Conservation (phyloP, 2,888 invertebrate species). For the Therioaphis trifolii region DNA sequence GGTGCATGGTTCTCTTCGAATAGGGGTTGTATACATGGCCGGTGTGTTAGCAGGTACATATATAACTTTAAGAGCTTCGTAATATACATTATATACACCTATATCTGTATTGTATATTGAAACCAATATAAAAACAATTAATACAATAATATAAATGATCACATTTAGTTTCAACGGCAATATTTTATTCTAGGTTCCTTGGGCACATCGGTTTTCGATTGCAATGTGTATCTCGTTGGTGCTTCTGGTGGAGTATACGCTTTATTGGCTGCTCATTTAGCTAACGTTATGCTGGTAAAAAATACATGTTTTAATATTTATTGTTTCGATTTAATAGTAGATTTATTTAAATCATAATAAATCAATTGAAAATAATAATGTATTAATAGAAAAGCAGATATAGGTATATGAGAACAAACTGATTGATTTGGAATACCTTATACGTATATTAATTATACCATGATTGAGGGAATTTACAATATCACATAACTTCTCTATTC, state of each 20-base stretch:
- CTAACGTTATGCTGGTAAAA: slow-evolving; percentile 84
- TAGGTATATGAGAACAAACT: too few relatives aligned
- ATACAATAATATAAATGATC: background rate
- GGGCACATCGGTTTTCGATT: slow-evolving; percentile 93
- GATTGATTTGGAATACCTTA: too few relatives aligned
- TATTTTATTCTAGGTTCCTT: slow-evolving; percentile 71
- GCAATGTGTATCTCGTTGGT: slow-evolving; percentile 93
- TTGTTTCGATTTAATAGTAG: too few relatives aligned
- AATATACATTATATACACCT: background rate
- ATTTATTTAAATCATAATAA: too few relatives aligned
- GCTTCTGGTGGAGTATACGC: slow-evolving; percentile 98
- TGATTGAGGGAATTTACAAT: too few relatives aligned
- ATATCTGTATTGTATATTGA: background rate
- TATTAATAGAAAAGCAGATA: too few relatives aligned
- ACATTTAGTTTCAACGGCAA: background rate
- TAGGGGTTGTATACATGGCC: slow-evolving; percentile 89
- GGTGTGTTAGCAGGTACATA: slow-evolving; percentile 85
- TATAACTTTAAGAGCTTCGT: slow-evolving; percentile 26
- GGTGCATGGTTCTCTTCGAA: slow-evolving; percentile 92
- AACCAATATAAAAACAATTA: background rate
- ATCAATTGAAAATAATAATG: too few relatives aligned
- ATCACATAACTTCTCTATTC: too few relatives aligned
- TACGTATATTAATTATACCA: too few relatives aligned
- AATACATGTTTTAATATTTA: too few relatives aligned
- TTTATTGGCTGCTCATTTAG: slow-evolving; percentile 92